These are phyloP conservation scores for Seriola dumerili DNA, from an alignment of 2,113 vertebrate genomes.

Conservation along the genomic window DNA sequence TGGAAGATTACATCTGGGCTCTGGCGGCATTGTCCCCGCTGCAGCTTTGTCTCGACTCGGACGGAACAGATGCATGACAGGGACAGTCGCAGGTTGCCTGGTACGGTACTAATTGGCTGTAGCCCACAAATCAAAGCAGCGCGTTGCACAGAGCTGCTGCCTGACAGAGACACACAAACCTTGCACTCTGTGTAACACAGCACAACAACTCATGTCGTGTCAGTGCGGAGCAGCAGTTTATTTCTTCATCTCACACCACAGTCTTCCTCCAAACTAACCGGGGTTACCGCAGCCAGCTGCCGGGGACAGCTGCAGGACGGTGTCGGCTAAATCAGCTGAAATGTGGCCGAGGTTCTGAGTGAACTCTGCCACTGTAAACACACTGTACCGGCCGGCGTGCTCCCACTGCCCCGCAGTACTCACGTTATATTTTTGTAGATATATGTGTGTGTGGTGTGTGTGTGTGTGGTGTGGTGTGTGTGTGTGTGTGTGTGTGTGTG, in stretches of 20 bases:
- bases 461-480: too few species aligned
- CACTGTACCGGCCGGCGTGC: too few species aligned
- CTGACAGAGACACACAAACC: not conserved
- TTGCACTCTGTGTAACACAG: not conserved
- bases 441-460: too few species aligned
- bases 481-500: too few species aligned
- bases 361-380: not conserved
- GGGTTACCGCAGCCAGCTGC: not conserved
- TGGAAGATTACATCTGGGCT: conserved; percentile 38
- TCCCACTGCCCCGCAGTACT: too few species aligned
- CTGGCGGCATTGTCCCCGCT: conserved; percentile 41
- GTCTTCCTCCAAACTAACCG: too few species aligned
- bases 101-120: conserved; percentile 34
- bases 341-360: not conserved
- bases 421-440: too few species aligned
- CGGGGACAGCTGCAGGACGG: not conserved
- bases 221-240: too few species aligned
- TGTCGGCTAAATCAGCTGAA: not conserved
- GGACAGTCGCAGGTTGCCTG: conserved; percentile 47
- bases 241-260: not conserved
- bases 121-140: conserved; percentile 42
- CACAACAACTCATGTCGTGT: not conserved
- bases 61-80: conserved; percentile 42
- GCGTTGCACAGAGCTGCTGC: not conserved
- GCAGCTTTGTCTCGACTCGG: conserved; percentile 50